Percentiles rank a stretch among this genome's conserved stretches.
Evolutionary conservation across 1,140 invertebrate species (phyloP).

Genomic region (Neuroterus valhalla): DNA sequence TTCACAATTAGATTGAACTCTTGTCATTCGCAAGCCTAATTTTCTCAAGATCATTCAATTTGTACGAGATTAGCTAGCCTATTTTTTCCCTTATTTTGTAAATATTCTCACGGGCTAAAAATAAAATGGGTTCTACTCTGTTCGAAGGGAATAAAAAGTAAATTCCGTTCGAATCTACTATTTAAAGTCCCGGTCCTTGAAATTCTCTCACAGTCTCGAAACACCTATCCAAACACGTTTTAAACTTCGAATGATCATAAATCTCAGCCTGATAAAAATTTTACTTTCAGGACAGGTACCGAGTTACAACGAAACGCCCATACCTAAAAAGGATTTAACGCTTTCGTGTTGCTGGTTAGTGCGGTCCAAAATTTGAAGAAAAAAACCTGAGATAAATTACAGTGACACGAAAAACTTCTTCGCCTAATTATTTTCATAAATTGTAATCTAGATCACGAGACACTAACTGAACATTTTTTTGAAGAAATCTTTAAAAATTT

Average conservation of each 20-base stretch:
- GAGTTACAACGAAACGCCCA: background rate
- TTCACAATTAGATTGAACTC: too few species aligned
- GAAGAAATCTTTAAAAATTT: too few species aligned
- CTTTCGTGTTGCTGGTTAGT: background rate
- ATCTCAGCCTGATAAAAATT: conserved; percentile 13
- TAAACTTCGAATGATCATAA: conserved; percentile 13
- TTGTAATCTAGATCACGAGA: too few species aligned
- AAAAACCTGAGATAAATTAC: background rate
- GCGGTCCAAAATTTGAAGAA: background rate
- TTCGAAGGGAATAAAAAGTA: background rate
- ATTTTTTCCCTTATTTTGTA: too few species aligned
- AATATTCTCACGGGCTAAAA: too few species aligned
- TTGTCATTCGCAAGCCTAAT: too few species aligned
- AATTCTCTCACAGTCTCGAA: background rate
- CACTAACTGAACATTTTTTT: too few species aligned
- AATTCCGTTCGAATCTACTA: conserved; percentile 4
- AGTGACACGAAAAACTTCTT: background rate
- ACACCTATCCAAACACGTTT: conserved; percentile 22
- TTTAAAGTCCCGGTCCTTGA: background rate
- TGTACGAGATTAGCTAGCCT: too few species aligned
- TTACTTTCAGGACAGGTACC: conserved; percentile 20
- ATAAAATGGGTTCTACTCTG: too few species aligned
- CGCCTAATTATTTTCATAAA: too few species aligned
- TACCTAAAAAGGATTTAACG: background rate
- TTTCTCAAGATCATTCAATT: too few species aligned